Conservation (phyloP, 2,888 invertebrate species). For the Baccha elongata region DNA sequence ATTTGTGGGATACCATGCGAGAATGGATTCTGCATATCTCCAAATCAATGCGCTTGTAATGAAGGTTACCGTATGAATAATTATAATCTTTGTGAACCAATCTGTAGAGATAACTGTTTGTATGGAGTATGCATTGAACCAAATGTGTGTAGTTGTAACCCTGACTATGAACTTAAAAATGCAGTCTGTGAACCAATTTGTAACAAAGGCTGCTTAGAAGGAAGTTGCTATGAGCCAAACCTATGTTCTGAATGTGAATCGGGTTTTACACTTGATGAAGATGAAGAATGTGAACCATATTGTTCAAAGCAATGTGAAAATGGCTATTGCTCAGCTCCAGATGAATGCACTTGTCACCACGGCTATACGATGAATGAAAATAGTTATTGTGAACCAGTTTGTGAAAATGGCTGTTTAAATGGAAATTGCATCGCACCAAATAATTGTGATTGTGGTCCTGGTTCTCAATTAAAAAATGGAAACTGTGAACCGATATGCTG, state of each 20-base stretch:
- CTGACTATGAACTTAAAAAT: background rate
- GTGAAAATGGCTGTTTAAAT: constrained; percentile 56
- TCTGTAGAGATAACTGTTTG: too few species aligned
- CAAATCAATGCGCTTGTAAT: too few species aligned
- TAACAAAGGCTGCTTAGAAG: background rate
- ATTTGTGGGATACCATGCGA: too few species aligned
- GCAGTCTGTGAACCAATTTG: background rate
- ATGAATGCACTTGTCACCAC: background rate
- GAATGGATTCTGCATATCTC: too few species aligned
- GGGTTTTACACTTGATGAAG: background rate
- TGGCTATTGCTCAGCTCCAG: background rate
- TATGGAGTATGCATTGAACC: too few species aligned
- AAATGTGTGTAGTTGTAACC: too few species aligned
- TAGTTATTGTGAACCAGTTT: constrained; percentile 7
- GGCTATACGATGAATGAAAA: background rate
- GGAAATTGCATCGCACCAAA: constrained; percentile 72
- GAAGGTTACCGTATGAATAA: too few species aligned
- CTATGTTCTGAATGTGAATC: background rate
- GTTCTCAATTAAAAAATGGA: constrained; percentile 62
- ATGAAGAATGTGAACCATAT: background rate
- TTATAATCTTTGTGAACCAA: too few species aligned
- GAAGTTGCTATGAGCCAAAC: background rate
- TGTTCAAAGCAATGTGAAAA: background rate
- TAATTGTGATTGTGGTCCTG: constrained; percentile 45
- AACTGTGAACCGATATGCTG: constrained; percentile 14